Percentiles rank a stretch among this genome's conserved stretches.
Conservation (phyloP, 2,888 invertebrate genomes). For the Phanerotoma sp. region DNA sequence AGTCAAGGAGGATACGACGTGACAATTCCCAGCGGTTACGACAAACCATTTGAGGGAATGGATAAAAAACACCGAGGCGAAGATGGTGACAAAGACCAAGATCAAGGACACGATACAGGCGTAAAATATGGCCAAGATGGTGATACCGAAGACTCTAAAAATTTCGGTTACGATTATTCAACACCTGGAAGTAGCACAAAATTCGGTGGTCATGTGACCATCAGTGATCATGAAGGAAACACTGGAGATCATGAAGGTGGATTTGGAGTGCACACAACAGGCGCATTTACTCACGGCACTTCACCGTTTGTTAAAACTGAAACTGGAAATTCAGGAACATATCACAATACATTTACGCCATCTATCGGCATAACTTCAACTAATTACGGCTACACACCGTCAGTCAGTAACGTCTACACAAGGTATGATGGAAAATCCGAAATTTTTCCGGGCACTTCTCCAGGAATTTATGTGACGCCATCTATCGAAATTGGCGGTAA, state of each 20-base stretch:
- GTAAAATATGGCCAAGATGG: too few relatives aligned
- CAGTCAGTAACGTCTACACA: neutral
- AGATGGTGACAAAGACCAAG: conserved; percentile 18
- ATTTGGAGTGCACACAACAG: too few relatives aligned
- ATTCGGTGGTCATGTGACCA: neutral
- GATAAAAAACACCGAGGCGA: neutral
- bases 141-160: too few relatives aligned
- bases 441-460: neutral
- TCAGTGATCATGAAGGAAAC: neutral
- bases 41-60: neutral
- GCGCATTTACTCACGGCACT: too few relatives aligned
- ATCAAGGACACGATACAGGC: conserved; percentile 5
- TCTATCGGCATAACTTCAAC: too few relatives aligned
- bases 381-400: conserved; percentile 17
- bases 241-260: too few relatives aligned
- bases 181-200: too few relatives aligned
- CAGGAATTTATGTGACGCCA: neutral
- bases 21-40: neutral
- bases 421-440: neutral
- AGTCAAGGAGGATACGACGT: too few relatives aligned
- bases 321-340: neutral
- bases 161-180: too few relatives aligned
- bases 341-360: conserved; percentile 7
- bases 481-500: neutral
- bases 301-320: neutral